phyloP scores from a whole-genome alignment of 1,140 invertebrate species.

The Xylocopa sonorina region DNA sequence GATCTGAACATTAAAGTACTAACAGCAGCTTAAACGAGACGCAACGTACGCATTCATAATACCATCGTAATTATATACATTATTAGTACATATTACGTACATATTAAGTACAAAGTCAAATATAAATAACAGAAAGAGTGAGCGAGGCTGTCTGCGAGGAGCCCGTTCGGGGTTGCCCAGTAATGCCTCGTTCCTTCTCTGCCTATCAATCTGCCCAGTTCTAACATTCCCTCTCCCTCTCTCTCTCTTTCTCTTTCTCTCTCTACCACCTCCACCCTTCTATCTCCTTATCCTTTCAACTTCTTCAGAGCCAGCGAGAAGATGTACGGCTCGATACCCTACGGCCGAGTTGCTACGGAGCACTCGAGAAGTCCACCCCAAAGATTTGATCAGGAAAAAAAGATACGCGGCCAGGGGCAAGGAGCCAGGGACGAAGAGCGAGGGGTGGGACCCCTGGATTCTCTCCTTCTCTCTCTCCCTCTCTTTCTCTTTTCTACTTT shows the following conservation, averaged over 20 bases:
- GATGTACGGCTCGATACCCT: constrained; percentile 65
- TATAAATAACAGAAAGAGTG: constrained; percentile 10
- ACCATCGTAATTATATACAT: neutral
- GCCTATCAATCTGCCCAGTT: constrained; percentile 32
- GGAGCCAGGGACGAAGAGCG: constrained; percentile 63
- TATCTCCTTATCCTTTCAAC: constrained; percentile 64
- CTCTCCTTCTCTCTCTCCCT: too few species aligned
- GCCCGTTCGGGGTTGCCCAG: neutral
- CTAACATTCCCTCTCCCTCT: neutral
- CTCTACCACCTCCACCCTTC: constrained; percentile 1
- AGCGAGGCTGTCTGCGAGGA: constrained; percentile 1
- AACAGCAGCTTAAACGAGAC: too few species aligned
- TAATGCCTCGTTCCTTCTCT: neutral
- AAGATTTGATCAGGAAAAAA: constrained; percentile 69
- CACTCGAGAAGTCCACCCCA: constrained; percentile 69
- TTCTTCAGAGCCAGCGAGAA: constrained; percentile 56
- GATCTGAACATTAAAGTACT: too few species aligned
- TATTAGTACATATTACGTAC: neutral
- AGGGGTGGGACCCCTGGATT: constrained; percentile 70
- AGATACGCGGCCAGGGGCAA: constrained; percentile 59
- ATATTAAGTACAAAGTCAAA: constrained; percentile 14
- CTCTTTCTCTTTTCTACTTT: too few species aligned
- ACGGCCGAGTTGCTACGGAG: constrained; percentile 60
- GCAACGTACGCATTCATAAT: too few species aligned
- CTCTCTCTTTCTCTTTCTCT: neutral